These are phyloP conservation scores for Aphidius gifuensis DNA, from an alignment of 1,140 invertebrate species.

Conservation along the genomic window DNA sequence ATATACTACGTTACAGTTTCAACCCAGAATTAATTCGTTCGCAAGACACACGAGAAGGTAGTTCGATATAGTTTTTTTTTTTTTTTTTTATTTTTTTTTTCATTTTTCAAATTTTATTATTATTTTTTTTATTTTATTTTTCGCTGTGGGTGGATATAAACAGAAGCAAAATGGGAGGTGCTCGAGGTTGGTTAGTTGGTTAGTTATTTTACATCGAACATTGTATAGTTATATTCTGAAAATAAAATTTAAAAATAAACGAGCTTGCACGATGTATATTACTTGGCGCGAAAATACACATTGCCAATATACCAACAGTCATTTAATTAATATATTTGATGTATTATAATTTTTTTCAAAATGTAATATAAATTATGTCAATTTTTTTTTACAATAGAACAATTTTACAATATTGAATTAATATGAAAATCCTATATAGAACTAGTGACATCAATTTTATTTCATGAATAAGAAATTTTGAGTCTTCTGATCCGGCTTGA, in stretches of 20 bases:
- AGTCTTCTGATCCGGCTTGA: constrained; percentile 10
- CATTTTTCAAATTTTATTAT: neutral
- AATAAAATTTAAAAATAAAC: too few relatives aligned
- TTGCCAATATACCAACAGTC: neutral
- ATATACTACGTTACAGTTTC: constrained; percentile 17
- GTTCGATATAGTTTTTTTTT: neutral
- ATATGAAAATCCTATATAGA: too few relatives aligned
- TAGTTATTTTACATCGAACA: constrained; percentile 18
- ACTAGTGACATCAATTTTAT: constrained; percentile 7
- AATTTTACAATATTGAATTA: too few relatives aligned
- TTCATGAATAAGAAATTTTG: neutral
- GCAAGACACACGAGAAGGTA: neutral
- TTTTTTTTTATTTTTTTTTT: neutral
- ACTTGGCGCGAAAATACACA: constrained; percentile 29
- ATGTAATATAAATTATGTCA: too few relatives aligned
- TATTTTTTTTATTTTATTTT: constrained; percentile 9
- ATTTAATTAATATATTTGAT: too few relatives aligned
- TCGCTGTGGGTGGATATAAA: neutral
- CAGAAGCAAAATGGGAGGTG: neutral
- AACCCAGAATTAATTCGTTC: constrained; percentile 22
- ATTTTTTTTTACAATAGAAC: too few relatives aligned
- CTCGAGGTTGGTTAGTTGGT: neutral
- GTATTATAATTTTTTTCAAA: too few relatives aligned
- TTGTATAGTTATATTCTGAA: constrained; percentile 17
- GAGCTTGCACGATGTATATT: constrained; percentile 20